phyloP scores from a whole-genome alignment of 2,888 invertebrate species.

The Lobophora halterata region DNA sequence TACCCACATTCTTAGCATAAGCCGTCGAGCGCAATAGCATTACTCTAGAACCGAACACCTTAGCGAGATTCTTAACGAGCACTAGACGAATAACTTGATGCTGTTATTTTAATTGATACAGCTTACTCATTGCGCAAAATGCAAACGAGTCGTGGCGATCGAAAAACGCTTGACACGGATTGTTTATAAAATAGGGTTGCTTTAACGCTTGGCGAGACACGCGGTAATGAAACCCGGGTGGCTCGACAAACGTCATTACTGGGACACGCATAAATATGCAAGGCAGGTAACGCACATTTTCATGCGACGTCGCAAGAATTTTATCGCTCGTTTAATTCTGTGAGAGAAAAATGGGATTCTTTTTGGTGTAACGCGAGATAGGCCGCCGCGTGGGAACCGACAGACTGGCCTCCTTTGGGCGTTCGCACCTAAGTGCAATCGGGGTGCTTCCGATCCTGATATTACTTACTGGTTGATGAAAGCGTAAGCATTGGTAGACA shows the following conservation, averaged over 20 bases:
- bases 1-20: conserved; percentile 67
- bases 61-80: conserved; percentile 48
- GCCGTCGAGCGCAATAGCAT: conserved; percentile 43
- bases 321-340: conserved; percentile 80
- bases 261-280: conserved; percentile 79
- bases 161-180: conserved; percentile 68
- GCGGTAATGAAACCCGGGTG: conserved; percentile 68
- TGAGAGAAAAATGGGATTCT: conserved; percentile 75
- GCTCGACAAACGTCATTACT: conserved; percentile 78
- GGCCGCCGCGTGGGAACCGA: conserved; percentile 72
- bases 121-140: conserved; percentile 54
- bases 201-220: conserved; percentile 50
- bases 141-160: conserved; percentile 61
- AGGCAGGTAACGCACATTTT: conserved; percentile 81
- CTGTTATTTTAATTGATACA: conserved; percentile 58
- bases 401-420: conserved; percentile 54
- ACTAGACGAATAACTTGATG: conserved; percentile 46
- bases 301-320: conserved; percentile 80
- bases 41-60: conserved; percentile 39
- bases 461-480: conserved; percentile 69
- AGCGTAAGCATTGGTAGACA: conserved; percentile 43
- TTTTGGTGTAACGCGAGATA: conserved; percentile 70
- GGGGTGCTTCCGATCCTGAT: conserved; percentile 70
- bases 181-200: conserved; percentile 66
- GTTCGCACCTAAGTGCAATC: conserved; percentile 72